Evolutionary conservation across 1,140 invertebrate genomes (phyloP), one percentile per base, ranked within the genome.

Genomic region (Anadara kagoshimensis): DNA sequence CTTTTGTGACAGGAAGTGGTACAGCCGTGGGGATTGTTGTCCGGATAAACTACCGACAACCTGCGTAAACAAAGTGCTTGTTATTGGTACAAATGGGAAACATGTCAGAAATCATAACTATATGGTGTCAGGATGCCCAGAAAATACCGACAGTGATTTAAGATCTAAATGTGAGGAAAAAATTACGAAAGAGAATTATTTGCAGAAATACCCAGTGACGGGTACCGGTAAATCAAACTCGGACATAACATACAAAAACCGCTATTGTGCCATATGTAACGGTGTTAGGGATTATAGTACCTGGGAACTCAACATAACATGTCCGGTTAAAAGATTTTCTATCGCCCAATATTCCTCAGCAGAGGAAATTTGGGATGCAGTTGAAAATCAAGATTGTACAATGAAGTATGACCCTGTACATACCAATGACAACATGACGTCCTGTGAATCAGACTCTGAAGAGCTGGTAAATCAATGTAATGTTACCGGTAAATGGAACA

Each of bases 241-340:
- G 1, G 8, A 20, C 44, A 49, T n/a, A 14, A 24, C 62, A n/a
- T 64, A 51, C 26, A 36, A 64, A 45, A 64, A 64, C 41, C 8
- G 36, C 12, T 51, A 22, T 64, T 64, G 62, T 36, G 62, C 62
- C 41, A 49, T 51, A 14, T 64, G 62, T 64, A 64, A 64, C 47
- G 10, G 36, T 22, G 24, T 64, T 64, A n/a, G 51, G 2, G 5
- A 64, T 5, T 64, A n/a, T 36, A 64, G n/a, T 7, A 26, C 62
- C 3, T 64, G 62, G 62, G 51, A 53, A n/a, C 7, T 64, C 12
- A 10, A 64, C 36, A 36, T 64, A 8, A 7, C 18, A 0, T 64
- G 62, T 24, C 18, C 29, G 51, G 11, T 36, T 36, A n/a, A 29
- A 29, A 29, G 36, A 36, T 64, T 24, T 51, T n/a, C 8, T 53